These are phyloP conservation scores for Girardinus metallicus DNA, from an alignment of 2,797 vertebrate genomes.

Conservation along the genomic window DNA sequence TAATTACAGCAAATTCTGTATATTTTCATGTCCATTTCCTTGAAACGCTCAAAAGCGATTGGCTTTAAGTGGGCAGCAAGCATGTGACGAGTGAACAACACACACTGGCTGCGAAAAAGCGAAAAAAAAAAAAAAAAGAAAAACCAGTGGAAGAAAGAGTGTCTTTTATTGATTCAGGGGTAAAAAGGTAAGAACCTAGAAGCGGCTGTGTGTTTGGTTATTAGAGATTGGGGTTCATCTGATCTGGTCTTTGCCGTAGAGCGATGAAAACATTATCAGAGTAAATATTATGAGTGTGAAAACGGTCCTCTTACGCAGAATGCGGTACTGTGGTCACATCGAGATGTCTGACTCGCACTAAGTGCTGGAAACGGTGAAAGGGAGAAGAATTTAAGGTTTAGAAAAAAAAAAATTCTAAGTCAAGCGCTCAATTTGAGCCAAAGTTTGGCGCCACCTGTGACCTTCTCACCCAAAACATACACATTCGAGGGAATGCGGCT, in stretches of 20 bases:
- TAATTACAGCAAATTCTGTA: slow-evolving; percentile 83
- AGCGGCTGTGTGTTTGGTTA: slow-evolving; percentile 59
- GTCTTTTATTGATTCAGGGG: slow-evolving; percentile 75
- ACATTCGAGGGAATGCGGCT: slow-evolving; percentile 6
- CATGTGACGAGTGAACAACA: slow-evolving; percentile 53
- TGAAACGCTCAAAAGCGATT: slow-evolving; percentile 66
- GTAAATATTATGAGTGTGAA: slow-evolving; percentile 78
- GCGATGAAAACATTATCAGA: slow-evolving; percentile 79
- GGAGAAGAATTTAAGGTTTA: slow-evolving; percentile 22
- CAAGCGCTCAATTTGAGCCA: slow-evolving; percentile 35
- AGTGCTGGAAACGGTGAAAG: slow-evolving; percentile 51
- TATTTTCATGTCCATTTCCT: slow-evolving; percentile 82
- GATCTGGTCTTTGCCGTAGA: slow-evolving; percentile 54
- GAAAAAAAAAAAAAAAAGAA: neutral
- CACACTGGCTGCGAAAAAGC: slow-evolving; percentile 36
- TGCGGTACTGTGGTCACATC: slow-evolving; percentile 72
- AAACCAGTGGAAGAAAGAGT: slow-evolving; percentile 66
- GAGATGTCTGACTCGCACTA: slow-evolving; percentile 50
- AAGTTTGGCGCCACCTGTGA: slow-evolving; percentile 61
- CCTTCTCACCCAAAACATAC: slow-evolving; percentile 56
- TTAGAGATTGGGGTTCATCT: slow-evolving; percentile 54
- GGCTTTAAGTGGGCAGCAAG: slow-evolving; percentile 65
- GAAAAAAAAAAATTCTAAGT: slow-evolving; percentile 42
- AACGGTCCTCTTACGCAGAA: slow-evolving; percentile 69
- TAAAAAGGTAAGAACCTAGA: slow-evolving; percentile 71